Evolutionary conservation across 2,888 invertebrate species (phyloP), one percentile per base, ranked within the genome.

Genomic region (Corythucha ciliata): DNA sequence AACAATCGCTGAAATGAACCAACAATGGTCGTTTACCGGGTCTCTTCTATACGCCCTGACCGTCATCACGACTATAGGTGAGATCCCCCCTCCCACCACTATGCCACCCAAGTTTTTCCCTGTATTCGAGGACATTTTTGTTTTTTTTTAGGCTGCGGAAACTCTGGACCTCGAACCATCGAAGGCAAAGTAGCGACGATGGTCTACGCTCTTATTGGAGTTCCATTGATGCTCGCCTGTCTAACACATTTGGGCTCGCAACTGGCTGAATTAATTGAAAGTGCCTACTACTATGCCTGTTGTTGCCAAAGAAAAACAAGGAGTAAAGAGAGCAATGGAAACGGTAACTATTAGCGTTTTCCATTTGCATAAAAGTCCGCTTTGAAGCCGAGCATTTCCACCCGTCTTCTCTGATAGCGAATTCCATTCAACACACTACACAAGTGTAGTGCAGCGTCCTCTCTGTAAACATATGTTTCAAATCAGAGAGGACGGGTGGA

Each of bases 41-140:
- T 83, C 89, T 2, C 68, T 90, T 20, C 76, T 90, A 41, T 90
- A 88, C 67, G 86, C 86, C 60, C 79, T 90, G 63, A 88, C 88
- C 34, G 77, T 89, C 62, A 84, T 89, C 66, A 90, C 89, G 57
- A 90, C 90, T 47, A 87, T 90, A 67, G 90, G 89, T 88, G 68
- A 76, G 78, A 21, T 66, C 8, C 12, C n/a, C 16, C 33, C 39
- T 12, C n/a, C 36, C 12, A n/a, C n/a, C n/a, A n/a, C n/a, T n/a
- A n/a, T n/a, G n/a, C 29, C 8, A n/a, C 29, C 29, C 8, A n/a
- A 29, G 29, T n/a, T 29, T 29, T 29, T 8, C 8, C 29, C 29
- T n/a, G n/a, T 29, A 29, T 10, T 29, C 29, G n/a, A n/a, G n/a
- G n/a, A n/a, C n/a, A n/a, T n/a, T n/a, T n/a, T n/a, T n/a, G n/a